Conservation (phyloP, 37 sponge, comb jelly and placozoan genomes). For the Axinella damicornis region DNA sequence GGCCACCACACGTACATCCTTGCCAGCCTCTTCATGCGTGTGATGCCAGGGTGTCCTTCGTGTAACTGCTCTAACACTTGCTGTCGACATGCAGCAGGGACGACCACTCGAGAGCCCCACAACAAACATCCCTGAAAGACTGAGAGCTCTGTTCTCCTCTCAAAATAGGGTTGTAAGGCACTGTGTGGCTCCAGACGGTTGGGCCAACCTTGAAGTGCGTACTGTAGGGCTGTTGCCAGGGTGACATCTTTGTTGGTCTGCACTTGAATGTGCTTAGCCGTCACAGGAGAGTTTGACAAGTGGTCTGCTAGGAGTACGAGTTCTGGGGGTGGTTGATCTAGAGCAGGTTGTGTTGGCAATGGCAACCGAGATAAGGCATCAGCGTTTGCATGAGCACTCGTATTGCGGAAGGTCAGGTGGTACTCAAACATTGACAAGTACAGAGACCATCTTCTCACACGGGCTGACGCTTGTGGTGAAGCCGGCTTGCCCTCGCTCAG, state of each 20-base stretch:
- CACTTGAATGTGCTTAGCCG: background rate
- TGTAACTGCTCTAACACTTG: too few relatives aligned
- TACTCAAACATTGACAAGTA: slow-evolving; percentile 7
- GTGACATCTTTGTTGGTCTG: background rate
- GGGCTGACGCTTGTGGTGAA: slow-evolving; percentile 25
- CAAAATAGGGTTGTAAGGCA: background rate
- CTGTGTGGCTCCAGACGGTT: too few relatives aligned
- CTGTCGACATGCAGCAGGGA: too few relatives aligned
- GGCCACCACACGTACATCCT: too few relatives aligned
- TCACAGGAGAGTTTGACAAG: background rate
- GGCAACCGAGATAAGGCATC: slow-evolving; percentile 18
- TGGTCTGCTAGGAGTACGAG: background rate
- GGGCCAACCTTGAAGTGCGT: slow-evolving; percentile 2
- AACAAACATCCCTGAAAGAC: background rate
- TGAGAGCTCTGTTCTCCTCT: background rate
- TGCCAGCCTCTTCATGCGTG: too few relatives aligned
- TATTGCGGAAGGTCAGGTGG: background rate
- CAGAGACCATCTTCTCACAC: slow-evolving; percentile 17
- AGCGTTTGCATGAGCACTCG: slow-evolving; percentile 19
- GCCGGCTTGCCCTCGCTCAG: background rate
- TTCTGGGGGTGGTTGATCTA: background rate
- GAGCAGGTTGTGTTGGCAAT: background rate
- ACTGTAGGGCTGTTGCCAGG: background rate
- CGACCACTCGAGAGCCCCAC: too few relatives aligned
- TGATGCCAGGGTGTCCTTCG: too few relatives aligned